These are phyloP conservation scores for Scaptodrosophila latifasciaeformis DNA, from an alignment of 2,888 invertebrate species.

Conservation along the genomic window DNA sequence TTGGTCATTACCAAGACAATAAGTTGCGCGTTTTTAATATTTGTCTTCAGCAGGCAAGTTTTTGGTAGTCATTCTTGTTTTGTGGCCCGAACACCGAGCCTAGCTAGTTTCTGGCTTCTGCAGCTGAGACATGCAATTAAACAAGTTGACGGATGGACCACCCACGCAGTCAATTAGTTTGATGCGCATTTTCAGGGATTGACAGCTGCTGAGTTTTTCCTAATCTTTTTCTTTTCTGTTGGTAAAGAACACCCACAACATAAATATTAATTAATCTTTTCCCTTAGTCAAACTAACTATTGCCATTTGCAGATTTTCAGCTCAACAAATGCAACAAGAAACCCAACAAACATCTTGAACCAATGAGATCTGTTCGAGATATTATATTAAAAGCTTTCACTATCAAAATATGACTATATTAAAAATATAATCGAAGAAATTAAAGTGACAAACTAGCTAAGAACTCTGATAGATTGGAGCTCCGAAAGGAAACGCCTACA, in stretches of 20 bases:
- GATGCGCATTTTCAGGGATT: slow-evolving; percentile 28
- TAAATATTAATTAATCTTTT: slow-evolving; percentile 1
- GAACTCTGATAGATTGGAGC: too few relatives aligned
- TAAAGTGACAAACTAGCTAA: not conserved
- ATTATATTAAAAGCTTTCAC: too few relatives aligned
- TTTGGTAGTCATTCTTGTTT: not conserved
- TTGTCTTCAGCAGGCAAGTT: not conserved
- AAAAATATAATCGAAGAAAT: not conserved
- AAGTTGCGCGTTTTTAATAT: slow-evolving; percentile 32
- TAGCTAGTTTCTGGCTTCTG: not conserved
- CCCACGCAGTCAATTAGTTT: slow-evolving; percentile 44
- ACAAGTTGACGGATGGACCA: slow-evolving; percentile 20
- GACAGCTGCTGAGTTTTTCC: not conserved
- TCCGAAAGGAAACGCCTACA: too few relatives aligned
- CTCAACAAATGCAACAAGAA: too few relatives aligned
- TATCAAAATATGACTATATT: slow-evolving; percentile 3
- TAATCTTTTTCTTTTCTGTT: not conserved
- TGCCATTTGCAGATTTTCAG: too few relatives aligned
- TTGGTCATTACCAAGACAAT: slow-evolving; percentile 38
- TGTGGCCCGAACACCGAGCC: too few relatives aligned
- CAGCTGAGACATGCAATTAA: not conserved
- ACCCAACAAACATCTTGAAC: too few relatives aligned
- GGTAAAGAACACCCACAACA: not conserved
- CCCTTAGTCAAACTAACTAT: too few relatives aligned
- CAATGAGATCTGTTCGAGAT: not conserved